Evolutionary conservation across 2,888 invertebrate species (phyloP), one percentile per base, ranked within the genome.

Genomic region (Parapristionchus giblindavisi): DNA sequence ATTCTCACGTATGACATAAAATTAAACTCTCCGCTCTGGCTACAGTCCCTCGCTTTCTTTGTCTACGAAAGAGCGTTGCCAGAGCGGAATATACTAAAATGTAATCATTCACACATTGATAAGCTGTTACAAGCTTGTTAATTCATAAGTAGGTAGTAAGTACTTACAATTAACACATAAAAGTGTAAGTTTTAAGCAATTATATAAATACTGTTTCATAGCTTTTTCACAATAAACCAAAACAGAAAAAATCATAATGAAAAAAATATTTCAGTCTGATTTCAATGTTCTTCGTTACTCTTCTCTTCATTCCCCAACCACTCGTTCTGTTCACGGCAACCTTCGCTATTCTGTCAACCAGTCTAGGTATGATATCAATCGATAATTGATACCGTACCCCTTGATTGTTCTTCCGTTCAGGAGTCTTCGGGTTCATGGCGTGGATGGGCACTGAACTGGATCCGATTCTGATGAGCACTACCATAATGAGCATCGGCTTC

Each of bases 401-500:
- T 27, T 17, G 17, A 24, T 21, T 60, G 5, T 21, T 4, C 17
- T 61, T 27, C 1, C 38, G 75, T 78, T 63, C 73, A 81, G 85
- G 87, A 27, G 87, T 87, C 2, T 87, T 87, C 72, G 87, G 87
- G 27, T 79, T 84, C 32, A 82, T 87, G 79, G 82, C 87, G 0
- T 82, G 85, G 81, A 81, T 83, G 82, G 86, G 85, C 24, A 83
- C 84, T 1, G 84, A 85, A 54, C 74, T 87, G 34, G 87, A 87
- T 76, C 87, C 87, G 40, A 85, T 87, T 54, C 80, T 85, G 75
- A 86, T 87, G 85, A 81, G 83, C 17, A 82, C 86, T 0, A 82
- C 82, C 8, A 85, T 87, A 2, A 87, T 87, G 87, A 82, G 81
- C 6, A 87, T 87, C 52, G 87, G 87, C n/a, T 87, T 87, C 77